Base-by-base conservation (phyloP, 2,888 invertebrate genomes). In the Dioctria rufipes region DNA sequence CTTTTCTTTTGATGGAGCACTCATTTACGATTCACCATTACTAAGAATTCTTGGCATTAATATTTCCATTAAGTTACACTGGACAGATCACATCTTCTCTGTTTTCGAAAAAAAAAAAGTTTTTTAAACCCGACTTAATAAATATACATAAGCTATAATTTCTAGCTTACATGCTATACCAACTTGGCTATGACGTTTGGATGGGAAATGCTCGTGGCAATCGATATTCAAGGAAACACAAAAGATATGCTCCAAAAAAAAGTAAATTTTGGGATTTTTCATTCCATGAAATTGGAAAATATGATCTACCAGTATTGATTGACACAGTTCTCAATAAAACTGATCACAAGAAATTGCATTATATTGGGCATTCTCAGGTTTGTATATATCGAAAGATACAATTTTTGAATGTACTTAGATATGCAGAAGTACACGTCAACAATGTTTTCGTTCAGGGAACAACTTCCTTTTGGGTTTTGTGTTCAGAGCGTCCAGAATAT, bases 381-480 rank as follows among this genome's bases (percentile, higher is more conserved):
- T 37, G 39, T 11, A n/a, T 37, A 5, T 39, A 46, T 49, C 4
- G 11, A 3, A 65, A 40, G 37, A 65, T 39, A 40, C 40, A 40
- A n/a, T 65, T 65, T 40, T 5, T 5, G 42, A n/a, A 61, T 11
- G n/a, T 13, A 43, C 11, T n/a, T 11, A 42, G n/a, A 54, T 60
- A 40, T 8, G 63, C 6, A 3, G 61, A 63, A 54, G 93, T 93
- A n/a, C n/a, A 25, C 0, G 25, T 25, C 25, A 54, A 54, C 6
- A 2, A 8, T 46, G 25, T 66, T 43, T 40, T 51, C 25, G 25
- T 2, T 25, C 63, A 88, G 87, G 96, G 96, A 5, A 93, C 93
- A 0, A 93, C 94, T 0, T 85, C 89, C 1, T 94, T 93, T 86
- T 94, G 91, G 86, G 93, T 94, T 0, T 91, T 94, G 92, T 90